Conservation (phyloP, 2,888 invertebrate species). For the Trichacis sp. region DNA sequence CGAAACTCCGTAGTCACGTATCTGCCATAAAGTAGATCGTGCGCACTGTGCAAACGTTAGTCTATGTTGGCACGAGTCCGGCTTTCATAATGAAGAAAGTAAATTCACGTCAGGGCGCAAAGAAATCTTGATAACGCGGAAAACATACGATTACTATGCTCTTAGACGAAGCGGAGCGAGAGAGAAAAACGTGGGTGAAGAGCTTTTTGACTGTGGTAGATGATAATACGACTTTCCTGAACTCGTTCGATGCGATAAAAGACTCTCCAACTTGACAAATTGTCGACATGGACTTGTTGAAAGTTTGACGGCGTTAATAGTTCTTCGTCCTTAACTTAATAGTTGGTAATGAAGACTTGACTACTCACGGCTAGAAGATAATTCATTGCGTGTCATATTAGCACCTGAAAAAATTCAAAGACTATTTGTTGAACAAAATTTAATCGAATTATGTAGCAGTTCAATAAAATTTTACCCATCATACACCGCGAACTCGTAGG, state of each 20-base stretch:
- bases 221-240: constrained; percentile 22
- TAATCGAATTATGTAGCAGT: too few species aligned
- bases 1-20: constrained; percentile 56
- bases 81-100: constrained; percentile 56
- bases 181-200: background rate
- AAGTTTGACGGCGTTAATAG: constrained; percentile 21
- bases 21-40: constrained; percentile 62
- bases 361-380: background rate
- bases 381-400: too few species aligned
- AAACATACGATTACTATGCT: constrained; percentile 49
- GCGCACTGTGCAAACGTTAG: constrained; percentile 41
- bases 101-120: constrained; percentile 54
- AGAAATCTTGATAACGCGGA: constrained; percentile 50
- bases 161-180: constrained; percentile 16
- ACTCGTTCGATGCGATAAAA: constrained; percentile 16
- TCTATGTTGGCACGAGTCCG: constrained; percentile 46
- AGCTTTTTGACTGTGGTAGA: constrained; percentile 11
- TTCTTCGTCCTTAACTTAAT: constrained; percentile 14
- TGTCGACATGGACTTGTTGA: constrained; percentile 15
- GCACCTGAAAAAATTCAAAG: too few species aligned
- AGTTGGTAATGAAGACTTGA: background rate
- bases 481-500: too few species aligned
- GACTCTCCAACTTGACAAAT: constrained; percentile 16
- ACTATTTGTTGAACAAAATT: too few species aligned
- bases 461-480: too few species aligned